Percentiles rank a stretch among this genome's conserved stretches.
Conservation (phyloP, 2,888 invertebrate species). For the Synergus umbraculus region DNA sequence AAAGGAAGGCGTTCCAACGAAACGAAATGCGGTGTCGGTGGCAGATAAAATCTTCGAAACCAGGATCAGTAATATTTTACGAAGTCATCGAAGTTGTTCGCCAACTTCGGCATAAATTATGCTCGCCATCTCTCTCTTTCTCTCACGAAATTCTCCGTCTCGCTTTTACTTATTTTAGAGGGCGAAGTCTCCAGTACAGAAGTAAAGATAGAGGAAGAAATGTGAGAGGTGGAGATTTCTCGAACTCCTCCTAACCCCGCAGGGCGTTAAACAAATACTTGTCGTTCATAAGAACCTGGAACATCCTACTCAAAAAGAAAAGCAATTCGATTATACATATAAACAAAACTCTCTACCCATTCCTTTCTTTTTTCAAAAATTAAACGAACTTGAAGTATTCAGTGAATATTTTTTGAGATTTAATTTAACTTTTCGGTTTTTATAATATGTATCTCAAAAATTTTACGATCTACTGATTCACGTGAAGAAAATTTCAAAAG, state of each 20-base stretch:
- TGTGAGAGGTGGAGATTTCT: constrained; percentile 48
- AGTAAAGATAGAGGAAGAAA: constrained; percentile 41
- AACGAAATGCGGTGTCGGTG: constrained; percentile 64
- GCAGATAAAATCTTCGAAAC: constrained; percentile 72
- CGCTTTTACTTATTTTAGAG: constrained; percentile 28
- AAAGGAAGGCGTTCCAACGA: constrained; percentile 64
- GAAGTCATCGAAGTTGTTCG: constrained; percentile 75
- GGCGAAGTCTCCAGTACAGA: constrained; percentile 33
- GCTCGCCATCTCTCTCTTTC: constrained; percentile 41
- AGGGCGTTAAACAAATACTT: constrained; percentile 68
- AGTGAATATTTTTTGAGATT: too few relatives aligned
- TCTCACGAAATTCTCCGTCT: constrained; percentile 48
- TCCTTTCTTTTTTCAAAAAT: too few relatives aligned
- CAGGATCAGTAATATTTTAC: constrained; percentile 74
- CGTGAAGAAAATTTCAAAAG: background rate
- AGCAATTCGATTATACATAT: background rate
- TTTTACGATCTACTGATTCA: background rate
- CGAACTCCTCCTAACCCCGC: constrained; percentile 51
- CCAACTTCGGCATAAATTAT: constrained; percentile 75
- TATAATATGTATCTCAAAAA: background rate
- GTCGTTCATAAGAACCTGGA: constrained; percentile 61
- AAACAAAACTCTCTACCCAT: background rate
- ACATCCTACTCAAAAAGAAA: constrained; percentile 48
- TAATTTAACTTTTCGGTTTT: too few relatives aligned
- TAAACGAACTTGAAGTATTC: too few relatives aligned